Evolutionary conservation across 2,113 vertebrate genomes (phyloP), one percentile per base, ranked within the genome.

Genomic region (Labeo catla): DNA sequence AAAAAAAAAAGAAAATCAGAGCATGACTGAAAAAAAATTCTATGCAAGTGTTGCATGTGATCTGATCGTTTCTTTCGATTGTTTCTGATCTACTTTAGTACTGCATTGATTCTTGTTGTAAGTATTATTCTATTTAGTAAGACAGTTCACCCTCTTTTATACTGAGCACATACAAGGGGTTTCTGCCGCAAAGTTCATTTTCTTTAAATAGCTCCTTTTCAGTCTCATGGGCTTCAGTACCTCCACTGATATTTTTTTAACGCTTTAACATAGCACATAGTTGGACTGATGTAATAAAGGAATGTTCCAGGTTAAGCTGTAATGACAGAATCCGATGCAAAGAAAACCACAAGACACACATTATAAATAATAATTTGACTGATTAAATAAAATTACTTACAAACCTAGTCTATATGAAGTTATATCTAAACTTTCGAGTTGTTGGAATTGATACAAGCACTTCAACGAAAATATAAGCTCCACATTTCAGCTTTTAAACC

Each of bases 1-100:
- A 90, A 77, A 84, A 87, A 89, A 91, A 92, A 91, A 93, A 93
- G 94, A 94, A 95, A 95, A 94, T 92, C 93, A 91, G 87, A 83
- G 90, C 89, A 90, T 92, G 91, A 91, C 84, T 81, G 49, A 80
- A 87, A 91, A 94, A 95, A 93, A 91, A 93, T 86, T 91, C 95
- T 95, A 95, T 95, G 95, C 95, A 95, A 95, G 94, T 94, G 93
- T 94, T 95, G 95, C 95, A 95, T 95, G 95, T 95, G 91, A 92
- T 85, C 91, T 94, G 92, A 92, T 93, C 89, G 93, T 93, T 95
- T 94, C 86, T 94, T 94, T 94, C 90, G 86, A 91, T 82, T 74
- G 91, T 90, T 86, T 89, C 87, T 93, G 92, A 88, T 92, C 92
- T 93, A 94, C 78, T 94, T 95, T 94, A 92, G 92, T 93, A 93